Base-by-base conservation (phyloP, 2,797 vertebrate genomes). In the Cuniculus paca region DNA sequence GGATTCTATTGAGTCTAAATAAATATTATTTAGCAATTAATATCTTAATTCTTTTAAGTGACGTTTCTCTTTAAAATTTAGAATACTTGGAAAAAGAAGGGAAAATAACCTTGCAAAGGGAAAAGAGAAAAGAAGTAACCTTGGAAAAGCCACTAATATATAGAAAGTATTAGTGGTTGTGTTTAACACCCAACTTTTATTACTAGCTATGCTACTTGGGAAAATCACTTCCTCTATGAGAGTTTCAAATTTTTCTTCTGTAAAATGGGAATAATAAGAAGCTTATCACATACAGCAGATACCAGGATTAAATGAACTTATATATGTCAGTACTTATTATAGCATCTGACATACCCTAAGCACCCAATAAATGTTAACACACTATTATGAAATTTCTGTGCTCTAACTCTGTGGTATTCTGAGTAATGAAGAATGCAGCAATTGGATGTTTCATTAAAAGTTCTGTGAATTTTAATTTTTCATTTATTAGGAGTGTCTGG, bases 361-460 rank as follows among this genome's bases (percentile, higher is more conserved):
- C 36, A 90, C 50, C 24, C 20, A 91, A 16, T 88, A 90, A 96
- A 61, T 93, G 31, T 84, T 88, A 93, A 81, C 56, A 89, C 77
- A 42, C 2, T 84, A 82, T 92, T 88, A 78, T 45, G 78, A 36
- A 45, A 89, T 88, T 95, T 94, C 56, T 72, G 74, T 58, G 22
- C 36, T 86, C 74, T 85, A 92, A 82, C 12, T 94, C 52, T 45
- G 4, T 95, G 36, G 78, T 82, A 75, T 65, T 95, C 61, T 83
- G 70, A 13, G 20, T 80, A 95, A 77, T 56, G 52, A 82, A 96
- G 34, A 52, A 88, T 58, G 42, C 9, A 78, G 52, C 24, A 68
- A 88, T 90, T 50, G 31, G 39, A 26, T 94, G 70, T 94, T 95
- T 56, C 50, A 84, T 86, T 97, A 63, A 92, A 95, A 95, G 78